A percentile compares a stretch with the other conserved stretches of the same genome.
Conservation (phyloP, 2,113 vertebrate genomes). For the Psettodes erumei region DNA sequence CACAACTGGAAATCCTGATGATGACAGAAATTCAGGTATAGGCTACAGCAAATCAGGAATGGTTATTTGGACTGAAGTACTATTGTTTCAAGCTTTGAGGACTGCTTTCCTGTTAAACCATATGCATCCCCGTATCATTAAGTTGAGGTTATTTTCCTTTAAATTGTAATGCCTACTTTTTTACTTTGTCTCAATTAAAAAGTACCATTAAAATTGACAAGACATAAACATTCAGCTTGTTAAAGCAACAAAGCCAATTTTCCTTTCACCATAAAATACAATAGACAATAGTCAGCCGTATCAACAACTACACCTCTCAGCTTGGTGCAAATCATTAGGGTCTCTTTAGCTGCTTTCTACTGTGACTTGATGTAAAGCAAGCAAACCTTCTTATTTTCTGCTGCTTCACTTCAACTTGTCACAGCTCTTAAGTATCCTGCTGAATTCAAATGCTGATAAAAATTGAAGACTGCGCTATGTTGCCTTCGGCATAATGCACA, state of each 20-base stretch:
- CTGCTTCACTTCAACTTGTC: neutral
- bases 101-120: neutral
- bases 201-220: neutral
- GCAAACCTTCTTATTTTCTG: conserved; percentile 2
- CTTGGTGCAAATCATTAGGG: neutral
- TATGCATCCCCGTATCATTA: neutral
- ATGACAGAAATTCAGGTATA: neutral
- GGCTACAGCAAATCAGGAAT: neutral
- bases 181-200: too few relatives aligned
- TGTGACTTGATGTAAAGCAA: neutral
- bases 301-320: neutral
- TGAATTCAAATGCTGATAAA: neutral
- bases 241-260: neutral
- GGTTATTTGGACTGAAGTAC: neutral
- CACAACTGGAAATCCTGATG: neutral
- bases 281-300: neutral
- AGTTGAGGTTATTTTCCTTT: neutral
- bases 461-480: accelerated
- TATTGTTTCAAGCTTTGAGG: neutral
- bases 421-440: neutral
- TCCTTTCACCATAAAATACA: neutral
- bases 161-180: neutral
- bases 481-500: neutral
- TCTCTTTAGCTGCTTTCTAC: neutral
- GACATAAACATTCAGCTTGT: neutral